Evolutionary conservation across 2,888 invertebrate species (phyloP).

Genomic region (Salticus scenicus): DNA sequence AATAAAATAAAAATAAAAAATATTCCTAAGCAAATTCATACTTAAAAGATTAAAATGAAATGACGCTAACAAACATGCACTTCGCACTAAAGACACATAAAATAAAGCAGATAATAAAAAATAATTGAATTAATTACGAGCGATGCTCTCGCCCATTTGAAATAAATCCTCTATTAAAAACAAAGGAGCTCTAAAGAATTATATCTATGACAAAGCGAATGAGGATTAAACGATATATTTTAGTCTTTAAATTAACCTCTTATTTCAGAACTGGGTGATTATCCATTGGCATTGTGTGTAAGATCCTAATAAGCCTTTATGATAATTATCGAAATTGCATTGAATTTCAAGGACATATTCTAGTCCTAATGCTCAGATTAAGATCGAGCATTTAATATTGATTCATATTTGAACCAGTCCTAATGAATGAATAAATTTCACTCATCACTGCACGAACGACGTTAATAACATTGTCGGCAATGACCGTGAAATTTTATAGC

Average conservation of each 20-base stretch:
- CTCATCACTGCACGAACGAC: background rate
- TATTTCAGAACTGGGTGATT: background rate
- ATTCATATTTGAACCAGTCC: background rate
- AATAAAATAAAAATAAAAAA: too few species aligned
- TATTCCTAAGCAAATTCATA: too few species aligned
- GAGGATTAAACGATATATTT: background rate
- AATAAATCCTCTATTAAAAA: too few species aligned
- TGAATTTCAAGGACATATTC: background rate
- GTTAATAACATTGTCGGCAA: background rate
- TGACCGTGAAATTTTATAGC: background rate
- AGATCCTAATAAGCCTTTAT: background rate
- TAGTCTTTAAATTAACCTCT: background rate
- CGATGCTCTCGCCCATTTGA: too few species aligned
- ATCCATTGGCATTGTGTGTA: background rate
- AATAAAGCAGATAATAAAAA: background rate
- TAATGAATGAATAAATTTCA: constrained; percentile 9
- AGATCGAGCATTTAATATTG: background rate
- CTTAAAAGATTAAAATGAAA: too few species aligned
- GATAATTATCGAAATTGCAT: background rate
- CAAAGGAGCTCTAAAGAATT: background rate
- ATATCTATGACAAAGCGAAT: background rate
- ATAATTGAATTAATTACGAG: too few species aligned
- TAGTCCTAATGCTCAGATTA: background rate
- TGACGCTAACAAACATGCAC: too few species aligned
- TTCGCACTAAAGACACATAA: too few species aligned